Conservation (phyloP, 2,113 vertebrate species). For the Tichodroma muraria region DNA sequence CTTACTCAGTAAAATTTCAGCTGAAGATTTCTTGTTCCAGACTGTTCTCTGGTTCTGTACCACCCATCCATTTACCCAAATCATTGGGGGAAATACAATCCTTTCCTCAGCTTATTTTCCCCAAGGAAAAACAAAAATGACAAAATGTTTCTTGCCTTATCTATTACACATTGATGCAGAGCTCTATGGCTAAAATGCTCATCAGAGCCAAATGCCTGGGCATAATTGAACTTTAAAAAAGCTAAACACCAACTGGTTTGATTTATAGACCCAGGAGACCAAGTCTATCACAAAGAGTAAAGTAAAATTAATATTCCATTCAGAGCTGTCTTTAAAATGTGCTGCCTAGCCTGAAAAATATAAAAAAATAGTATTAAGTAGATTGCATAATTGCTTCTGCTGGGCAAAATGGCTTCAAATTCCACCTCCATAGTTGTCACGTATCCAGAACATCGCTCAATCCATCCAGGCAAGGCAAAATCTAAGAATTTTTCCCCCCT, state of each 20-base stretch:
- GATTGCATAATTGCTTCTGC: background rate
- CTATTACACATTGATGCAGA: background rate
- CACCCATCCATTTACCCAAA: background rate
- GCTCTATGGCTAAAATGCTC: background rate
- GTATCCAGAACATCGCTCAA: background rate
- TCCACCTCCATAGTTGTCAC: background rate
- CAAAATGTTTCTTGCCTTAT: background rate
- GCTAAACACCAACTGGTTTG: slow-evolving; percentile 10
- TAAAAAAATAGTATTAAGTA: background rate
- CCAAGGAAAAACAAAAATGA: background rate
- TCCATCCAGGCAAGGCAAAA: background rate
- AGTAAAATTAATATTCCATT: slow-evolving; percentile 26
- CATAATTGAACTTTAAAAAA: background rate
- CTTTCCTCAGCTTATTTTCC: background rate
- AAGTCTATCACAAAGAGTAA: background rate
- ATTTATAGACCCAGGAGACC: background rate
- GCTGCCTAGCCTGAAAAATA: background rate
- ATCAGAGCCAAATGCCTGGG: background rate
- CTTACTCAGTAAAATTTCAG: background rate
- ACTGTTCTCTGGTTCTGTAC: background rate
- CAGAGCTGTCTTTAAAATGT: background rate
- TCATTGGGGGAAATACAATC: background rate
- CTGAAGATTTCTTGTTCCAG: background rate
- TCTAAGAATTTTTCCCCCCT: background rate
- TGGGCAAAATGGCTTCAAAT: background rate